Conservation (phyloP, 2,113 vertebrate genomes). For the Herpetotheres cachinnans region DNA sequence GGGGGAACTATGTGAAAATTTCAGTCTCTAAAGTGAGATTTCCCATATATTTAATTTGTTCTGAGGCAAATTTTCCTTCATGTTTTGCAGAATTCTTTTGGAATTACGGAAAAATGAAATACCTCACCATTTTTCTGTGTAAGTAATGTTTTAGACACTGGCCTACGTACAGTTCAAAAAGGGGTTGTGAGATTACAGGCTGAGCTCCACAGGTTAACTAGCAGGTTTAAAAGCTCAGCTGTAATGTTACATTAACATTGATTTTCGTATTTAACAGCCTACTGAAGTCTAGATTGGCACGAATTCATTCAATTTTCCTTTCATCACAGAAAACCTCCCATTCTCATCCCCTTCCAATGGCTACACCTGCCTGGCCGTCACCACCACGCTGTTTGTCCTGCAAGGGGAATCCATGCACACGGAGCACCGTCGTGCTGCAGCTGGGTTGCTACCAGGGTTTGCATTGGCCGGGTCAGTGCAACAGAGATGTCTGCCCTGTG, state of each 20-base stretch:
- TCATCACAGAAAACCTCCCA: not conserved
- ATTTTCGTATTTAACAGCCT: constrained; percentile 18
- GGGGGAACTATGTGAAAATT: not conserved
- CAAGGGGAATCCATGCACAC: accelerated
- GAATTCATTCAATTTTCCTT: not conserved
- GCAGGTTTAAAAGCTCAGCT: not conserved
- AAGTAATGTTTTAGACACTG: not conserved
- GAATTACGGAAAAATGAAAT: not conserved
- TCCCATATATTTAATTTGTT: not conserved
- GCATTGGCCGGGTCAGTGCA: not conserved
- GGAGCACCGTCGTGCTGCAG: accelerated
- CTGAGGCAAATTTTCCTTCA: not conserved
- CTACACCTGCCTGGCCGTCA: accelerated
- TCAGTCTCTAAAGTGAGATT: not conserved
- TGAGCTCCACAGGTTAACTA: constrained; percentile 11
- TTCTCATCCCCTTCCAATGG: not conserved
- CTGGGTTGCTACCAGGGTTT: not conserved
- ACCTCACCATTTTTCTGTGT: not conserved
- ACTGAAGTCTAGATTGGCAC: not conserved
- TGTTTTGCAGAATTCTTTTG: not conserved
- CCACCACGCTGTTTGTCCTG: not conserved
- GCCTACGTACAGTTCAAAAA: not conserved
- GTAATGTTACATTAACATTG: constrained; percentile 21
- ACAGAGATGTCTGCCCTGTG: not conserved
- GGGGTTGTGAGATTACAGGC: not conserved